These are phyloP conservation scores for Papilio demoleus DNA, from an alignment of 2,888 invertebrate species.

Conservation along the genomic window DNA sequence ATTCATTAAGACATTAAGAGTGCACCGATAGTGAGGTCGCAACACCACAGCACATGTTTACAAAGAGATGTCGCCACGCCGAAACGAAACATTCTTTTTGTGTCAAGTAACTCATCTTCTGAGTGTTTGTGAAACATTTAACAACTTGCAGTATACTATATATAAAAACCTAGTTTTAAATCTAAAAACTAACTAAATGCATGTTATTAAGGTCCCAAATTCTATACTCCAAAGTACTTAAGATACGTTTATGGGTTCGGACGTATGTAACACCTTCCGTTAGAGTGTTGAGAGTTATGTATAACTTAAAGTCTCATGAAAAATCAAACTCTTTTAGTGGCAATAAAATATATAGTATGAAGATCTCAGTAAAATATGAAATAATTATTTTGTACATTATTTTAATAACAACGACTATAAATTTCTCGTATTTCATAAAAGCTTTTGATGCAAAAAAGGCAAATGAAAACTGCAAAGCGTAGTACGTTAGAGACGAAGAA, in stretches of 20 bases:
- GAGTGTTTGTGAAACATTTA: neutral
- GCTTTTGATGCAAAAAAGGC: constrained; percentile 3
- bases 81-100: neutral
- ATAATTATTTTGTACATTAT: too few species aligned
- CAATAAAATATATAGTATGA: too few species aligned
- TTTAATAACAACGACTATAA: constrained; percentile 1
- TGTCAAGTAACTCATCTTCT: constrained; percentile 20
- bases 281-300: too few species aligned
- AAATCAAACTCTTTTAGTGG: too few species aligned
- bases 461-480: neutral
- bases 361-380: too few species aligned
- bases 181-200: neutral
- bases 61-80: neutral
- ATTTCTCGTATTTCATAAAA: neutral
- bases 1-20: constrained; percentile 3
- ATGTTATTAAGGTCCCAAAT: too few species aligned
- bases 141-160: neutral
- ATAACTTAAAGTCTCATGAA: too few species aligned
- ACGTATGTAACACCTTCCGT: too few species aligned
- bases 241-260: too few species aligned
- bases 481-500: constrained; percentile 8
- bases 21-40: neutral
- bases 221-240: too few species aligned
- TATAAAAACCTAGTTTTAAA: neutral
- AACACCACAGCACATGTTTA: neutral